Conservation (phyloP, 2,888 invertebrate genomes). For the Augochlorella aurata region DNA sequence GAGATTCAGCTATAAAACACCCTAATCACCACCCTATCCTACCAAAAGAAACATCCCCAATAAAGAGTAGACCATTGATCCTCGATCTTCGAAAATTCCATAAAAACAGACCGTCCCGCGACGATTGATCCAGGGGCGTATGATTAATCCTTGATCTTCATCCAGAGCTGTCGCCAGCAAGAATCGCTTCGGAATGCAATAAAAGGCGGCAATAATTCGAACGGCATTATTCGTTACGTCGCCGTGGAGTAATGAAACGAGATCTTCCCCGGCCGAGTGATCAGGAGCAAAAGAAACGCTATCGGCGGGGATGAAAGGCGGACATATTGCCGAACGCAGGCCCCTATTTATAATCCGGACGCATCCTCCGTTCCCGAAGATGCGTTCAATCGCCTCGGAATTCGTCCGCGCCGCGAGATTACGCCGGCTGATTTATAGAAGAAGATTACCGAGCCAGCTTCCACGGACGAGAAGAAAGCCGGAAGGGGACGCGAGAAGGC, state of each 20-base stretch:
- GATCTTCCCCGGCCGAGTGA: neutral
- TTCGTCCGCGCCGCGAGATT: conserved; percentile 64
- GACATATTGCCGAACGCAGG: conserved; percentile 32
- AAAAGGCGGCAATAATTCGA: neutral
- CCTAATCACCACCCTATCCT: no score
- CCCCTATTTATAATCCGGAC: conserved; percentile 12
- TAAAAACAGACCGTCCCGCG: neutral
- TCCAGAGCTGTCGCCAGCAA: neutral
- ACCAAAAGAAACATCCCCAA: no score
- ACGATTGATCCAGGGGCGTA: neutral
- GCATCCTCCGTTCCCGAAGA: conserved; percentile 34
- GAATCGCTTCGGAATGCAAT: neutral
- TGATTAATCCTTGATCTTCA: neutral
- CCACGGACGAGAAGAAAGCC: conserved; percentile 43
- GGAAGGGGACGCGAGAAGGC: conserved; percentile 18
- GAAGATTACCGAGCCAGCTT: conserved; percentile 56
- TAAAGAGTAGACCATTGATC: no score
- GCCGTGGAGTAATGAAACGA: neutral
- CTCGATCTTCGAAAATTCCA: no score
- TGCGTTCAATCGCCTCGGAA: conserved; percentile 65
- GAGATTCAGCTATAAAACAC: no score
- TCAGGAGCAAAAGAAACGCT: conserved; percentile 12
- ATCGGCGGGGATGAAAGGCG: neutral
- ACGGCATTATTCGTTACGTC: neutral
- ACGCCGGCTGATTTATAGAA: conserved; percentile 70